These are phyloP conservation scores for Actinopyga echinites DNA, from an alignment of 53 echinoderm and acorn worm genomes.

Conservation along the genomic window DNA sequence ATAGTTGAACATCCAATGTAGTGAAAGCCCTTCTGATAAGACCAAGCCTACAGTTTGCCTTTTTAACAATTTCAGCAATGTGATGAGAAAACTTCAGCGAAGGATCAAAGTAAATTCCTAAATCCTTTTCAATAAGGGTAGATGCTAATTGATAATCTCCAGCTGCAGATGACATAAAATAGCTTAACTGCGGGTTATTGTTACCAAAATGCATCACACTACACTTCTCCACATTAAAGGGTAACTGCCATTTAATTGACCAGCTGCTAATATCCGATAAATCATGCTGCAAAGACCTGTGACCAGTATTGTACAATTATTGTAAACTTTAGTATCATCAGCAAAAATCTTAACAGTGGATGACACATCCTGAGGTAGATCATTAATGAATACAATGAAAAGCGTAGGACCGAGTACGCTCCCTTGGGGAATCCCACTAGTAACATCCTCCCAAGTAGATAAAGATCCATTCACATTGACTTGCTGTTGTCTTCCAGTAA, in stretches of 20 bases:
- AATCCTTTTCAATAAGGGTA: too few relatives aligned
- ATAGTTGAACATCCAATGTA: too few relatives aligned
- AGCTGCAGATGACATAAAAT: too few relatives aligned
- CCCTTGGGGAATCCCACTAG: background rate
- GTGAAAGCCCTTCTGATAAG: too few relatives aligned
- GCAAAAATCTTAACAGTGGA: background rate
- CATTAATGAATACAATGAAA: background rate
- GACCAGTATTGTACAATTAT: too few relatives aligned
- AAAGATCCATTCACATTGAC: too few relatives aligned
- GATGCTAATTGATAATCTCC: too few relatives aligned
- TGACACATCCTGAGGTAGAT: background rate
- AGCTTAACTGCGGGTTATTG: background rate
- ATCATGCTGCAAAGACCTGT: background rate
- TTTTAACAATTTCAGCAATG: background rate
- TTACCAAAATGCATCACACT: background rate
- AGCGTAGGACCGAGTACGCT: background rate
- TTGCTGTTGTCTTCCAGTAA: too few relatives aligned
- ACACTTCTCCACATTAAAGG: background rate
- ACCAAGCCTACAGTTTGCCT: background rate
- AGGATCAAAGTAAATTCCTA: too few relatives aligned
- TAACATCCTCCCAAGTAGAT: background rate
- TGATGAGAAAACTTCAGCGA: background rate
- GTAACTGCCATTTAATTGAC: background rate
- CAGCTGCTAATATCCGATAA: background rate
- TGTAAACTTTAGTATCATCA: constrained; percentile 7